Base-by-base conservation (phyloP, 2,113 vertebrate species). In the Lasiurus borealis region DNA sequence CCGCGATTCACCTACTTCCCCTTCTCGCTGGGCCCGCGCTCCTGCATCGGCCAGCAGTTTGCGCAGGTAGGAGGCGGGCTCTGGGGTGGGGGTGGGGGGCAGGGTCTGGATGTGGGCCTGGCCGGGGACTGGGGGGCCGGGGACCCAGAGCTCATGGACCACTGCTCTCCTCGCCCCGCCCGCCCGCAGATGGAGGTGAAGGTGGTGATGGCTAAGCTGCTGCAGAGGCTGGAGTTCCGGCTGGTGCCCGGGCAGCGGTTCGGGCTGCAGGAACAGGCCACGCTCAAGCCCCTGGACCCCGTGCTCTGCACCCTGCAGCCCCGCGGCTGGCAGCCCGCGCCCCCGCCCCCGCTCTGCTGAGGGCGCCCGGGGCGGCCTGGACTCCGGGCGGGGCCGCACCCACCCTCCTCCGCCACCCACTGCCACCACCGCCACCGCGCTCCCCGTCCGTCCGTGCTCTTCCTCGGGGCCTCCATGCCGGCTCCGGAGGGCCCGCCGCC, bases 141-240 rank as follows among this genome's bases (percentile, higher is more conserved):
- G n/a, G n/a, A n/a, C n/a, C n/a, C n/a, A n/a, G n/a, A n/a, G n/a
- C n/a, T n/a, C n/a, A n/a, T n/a, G n/a, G n/a, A n/a, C n/a, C n/a
- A n/a, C 3, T 7, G 4, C 34, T 18, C 27, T 31, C 13, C 15
- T 3, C 4, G 13, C 15, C 5, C 4, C 8, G 40, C 9, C 1
- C 1, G 2, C 0, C 0, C 23, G 77, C 97, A 99, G 99, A 99
- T 99, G 98, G 99, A 99, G 96, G 99, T 98, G 0, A 99, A 99
- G 98, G 98, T 99, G 87, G 98, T 99, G 85, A 99, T 99, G 98
- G 99, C 99, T 83, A 99, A 99, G 97, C 96, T 99, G 91, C 95
- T 99, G 85, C 99, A 99, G 98, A 99, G 99, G 97, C 99, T 99
- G 91, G 98, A 99, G 69, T 99, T 99, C 97, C 98, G 97, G 66